Conservation (phyloP, 2,797 vertebrate species). For the Onychomys leucogaster region DNA sequence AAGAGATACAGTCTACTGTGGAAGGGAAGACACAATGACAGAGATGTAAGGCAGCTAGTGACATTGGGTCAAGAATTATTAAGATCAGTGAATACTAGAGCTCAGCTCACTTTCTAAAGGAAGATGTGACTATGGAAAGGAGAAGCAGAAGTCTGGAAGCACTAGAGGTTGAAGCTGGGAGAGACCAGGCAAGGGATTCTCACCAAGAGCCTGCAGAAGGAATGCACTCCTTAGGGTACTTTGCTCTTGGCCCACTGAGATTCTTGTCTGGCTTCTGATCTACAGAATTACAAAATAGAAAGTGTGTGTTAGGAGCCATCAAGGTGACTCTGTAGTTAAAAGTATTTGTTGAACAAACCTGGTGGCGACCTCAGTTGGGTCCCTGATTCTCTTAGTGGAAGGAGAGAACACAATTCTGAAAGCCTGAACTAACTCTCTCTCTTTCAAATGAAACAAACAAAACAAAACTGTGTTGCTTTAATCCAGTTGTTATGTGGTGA, state of each 20-base stretch:
- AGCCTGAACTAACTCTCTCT: too few species aligned
- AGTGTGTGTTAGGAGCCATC: not conserved
- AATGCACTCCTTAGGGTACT: not conserved
- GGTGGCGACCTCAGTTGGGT: not conserved
- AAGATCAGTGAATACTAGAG: not conserved
- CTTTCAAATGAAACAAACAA: not conserved
- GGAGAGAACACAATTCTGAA: not conserved
- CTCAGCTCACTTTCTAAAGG: not conserved
- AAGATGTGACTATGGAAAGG: slow-evolving; percentile 6
- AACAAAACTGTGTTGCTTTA: not conserved
- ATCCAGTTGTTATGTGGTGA: not conserved
- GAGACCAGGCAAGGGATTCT: not conserved
- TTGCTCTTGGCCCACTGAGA: not conserved
- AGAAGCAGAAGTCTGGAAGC: not conserved
- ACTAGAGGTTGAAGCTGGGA: not conserved
- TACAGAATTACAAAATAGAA: not conserved
- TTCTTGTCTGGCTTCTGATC: not conserved
- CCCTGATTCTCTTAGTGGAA: not conserved
- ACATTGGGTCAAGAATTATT: not conserved
- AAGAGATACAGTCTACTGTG: not conserved
- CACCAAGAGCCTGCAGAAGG: not conserved
- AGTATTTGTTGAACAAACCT: not conserved
- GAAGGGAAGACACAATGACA: not conserved
- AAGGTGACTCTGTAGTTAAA: not conserved
- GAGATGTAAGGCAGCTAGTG: not conserved